A percentile compares a stretch with the other conserved stretches of the same genome.
These are phyloP conservation scores for Ceyx melanurus DNA, from an alignment of 2,113 vertebrate species.

Conservation along the genomic window DNA sequence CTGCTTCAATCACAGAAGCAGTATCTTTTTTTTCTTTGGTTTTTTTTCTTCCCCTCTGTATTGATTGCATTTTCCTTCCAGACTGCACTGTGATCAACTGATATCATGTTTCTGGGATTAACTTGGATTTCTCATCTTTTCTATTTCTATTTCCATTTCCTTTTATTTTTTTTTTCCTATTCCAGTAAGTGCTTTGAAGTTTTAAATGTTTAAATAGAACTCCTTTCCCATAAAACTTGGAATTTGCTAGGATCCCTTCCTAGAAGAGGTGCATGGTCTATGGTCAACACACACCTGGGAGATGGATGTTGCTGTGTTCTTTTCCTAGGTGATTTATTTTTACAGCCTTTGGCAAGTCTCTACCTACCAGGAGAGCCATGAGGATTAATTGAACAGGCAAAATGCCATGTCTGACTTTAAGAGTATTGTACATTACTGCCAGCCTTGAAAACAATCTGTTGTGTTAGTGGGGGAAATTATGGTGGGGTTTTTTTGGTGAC, in stretches of 20 bases:
- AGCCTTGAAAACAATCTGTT: not conserved
- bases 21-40: not conserved
- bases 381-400: not conserved
- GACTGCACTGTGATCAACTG: not conserved
- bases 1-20: not conserved
- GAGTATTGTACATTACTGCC: not conserved
- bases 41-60: not conserved
- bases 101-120: not conserved
- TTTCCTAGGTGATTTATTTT: not conserved
- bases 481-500: not conserved
- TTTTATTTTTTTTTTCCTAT: not conserved
- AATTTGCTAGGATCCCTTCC: conserved; percentile 6
- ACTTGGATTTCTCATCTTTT: conserved; percentile 43
- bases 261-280: not conserved
- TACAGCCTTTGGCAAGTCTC: not conserved
- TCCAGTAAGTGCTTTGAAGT: conserved; percentile 34
- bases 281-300: not conserved
- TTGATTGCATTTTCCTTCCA: conserved; percentile 14
- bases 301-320: not conserved
- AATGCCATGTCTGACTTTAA: not conserved
- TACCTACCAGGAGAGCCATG: not conserved
- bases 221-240: conserved; percentile 23
- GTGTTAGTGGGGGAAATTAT: not conserved
- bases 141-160: not conserved
- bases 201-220: conserved; percentile 41